These are phyloP conservation scores for Caenorhabditis virilis DNA, from an alignment of 2,888 invertebrate species.

Conservation along the genomic window DNA sequence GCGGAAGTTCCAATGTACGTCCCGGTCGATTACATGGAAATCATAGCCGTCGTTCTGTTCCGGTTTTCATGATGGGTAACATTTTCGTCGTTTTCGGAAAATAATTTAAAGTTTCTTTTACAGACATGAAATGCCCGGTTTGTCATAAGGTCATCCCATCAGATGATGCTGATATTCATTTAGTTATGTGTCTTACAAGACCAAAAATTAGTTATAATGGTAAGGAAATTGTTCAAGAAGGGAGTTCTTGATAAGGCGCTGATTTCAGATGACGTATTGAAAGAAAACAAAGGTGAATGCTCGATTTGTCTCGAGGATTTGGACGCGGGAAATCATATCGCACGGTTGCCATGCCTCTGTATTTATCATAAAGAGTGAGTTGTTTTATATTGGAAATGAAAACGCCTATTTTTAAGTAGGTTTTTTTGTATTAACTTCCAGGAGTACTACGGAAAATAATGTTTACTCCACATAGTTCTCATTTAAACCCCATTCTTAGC, in stretches of 20 bases:
- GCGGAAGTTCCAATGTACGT: constrained; percentile 17
- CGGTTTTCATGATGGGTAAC: constrained; percentile 49
- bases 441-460: no score
- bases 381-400: constrained; percentile 7
- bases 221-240: constrained; percentile 72
- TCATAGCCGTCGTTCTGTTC: constrained; percentile 43
- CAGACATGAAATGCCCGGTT: constrained; percentile 97
- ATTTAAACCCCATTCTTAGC: no score
- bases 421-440: no score
- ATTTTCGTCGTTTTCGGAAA: neutral
- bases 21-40: constrained; percentile 40
- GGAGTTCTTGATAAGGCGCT: neutral
- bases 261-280: constrained; percentile 90
- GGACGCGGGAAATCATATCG: constrained; percentile 91
- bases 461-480: no score
- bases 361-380: constrained; percentile 95
- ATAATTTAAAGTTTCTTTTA: constrained; percentile 1
- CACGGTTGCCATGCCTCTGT: constrained; percentile 97
- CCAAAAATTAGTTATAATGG: constrained; percentile 98
- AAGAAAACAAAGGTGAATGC: constrained; percentile 96
- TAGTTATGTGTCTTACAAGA: constrained; percentile 99
- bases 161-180: constrained; percentile 97
- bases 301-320: constrained; percentile 98
- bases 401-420: no score
- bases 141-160: constrained; percentile 97